Evolutionary conservation across 2,888 invertebrate genomes (phyloP), one percentile per base, ranked within the genome.

Genomic region (Cryptophagus acutangulus): DNA sequence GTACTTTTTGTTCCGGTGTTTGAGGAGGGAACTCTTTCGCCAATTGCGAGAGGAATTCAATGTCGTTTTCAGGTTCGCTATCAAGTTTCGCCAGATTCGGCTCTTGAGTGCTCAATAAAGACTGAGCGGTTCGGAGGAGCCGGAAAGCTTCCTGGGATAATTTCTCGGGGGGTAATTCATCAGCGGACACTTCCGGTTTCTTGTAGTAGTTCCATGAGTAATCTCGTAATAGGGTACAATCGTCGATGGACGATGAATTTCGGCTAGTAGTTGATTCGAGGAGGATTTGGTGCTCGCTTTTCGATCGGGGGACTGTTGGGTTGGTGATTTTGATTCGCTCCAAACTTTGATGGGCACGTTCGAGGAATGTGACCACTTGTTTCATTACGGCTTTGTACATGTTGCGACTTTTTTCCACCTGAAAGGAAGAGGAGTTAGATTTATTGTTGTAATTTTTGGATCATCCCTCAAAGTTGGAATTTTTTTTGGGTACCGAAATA

Each of bases 301-400:
- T 71, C 30, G 75, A 73, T 35, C 75, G 67, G 9, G 73, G 71
- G 25, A 74, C 73, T 26, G 71, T 61, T 14, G 50, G 51, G 40
- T 59, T 58, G 6, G 53, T 57, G 43, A 64, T 67, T 42, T 72
- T 71, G 41, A 75, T 57, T 30, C 70, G 57, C 52, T 77, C 77
- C 50, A 84, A 73, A 53, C 81, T 82, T 49, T 78, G 78, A 57
- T 81, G 81, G 2, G 81, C 77, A 65, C 79, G 75, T 59, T 79
- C 82, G 56, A 84, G 66, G 63, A 82, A 84, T 44, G 76, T 75
- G 29, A 81, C 77, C 49, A 84, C 79, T 67, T 84, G 82, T 61
- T 78, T 78, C 71, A 84, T 77, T 58, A 84, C 73, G 17, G 81
- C 81, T 63, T 79, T 76, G 65, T 83, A 83, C 83, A 84, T 84